Evolutionary conservation across 2,113 vertebrate species (phyloP).

Genomic region (Erythrocercus mccallii): DNA sequence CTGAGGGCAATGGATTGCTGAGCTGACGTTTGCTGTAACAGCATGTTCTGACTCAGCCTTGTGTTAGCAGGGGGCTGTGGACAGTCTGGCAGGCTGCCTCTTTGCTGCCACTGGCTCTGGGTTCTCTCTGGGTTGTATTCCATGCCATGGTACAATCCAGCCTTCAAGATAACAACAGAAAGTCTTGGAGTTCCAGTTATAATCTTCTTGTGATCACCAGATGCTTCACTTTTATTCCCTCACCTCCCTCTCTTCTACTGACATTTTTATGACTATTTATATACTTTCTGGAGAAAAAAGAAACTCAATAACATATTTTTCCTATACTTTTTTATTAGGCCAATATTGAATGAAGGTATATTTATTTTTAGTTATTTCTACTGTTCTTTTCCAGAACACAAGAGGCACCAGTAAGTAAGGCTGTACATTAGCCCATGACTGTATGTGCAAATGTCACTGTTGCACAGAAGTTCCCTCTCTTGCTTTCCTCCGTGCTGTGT

Average conservation of each 20-base stretch:
- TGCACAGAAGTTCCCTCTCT: background rate
- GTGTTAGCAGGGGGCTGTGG: background rate
- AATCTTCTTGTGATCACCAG: background rate
- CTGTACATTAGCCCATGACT: background rate
- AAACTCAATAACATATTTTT: constrained; percentile 14
- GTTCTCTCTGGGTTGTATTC: background rate
- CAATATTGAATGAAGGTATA: constrained; percentile 22
- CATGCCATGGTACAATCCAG: background rate
- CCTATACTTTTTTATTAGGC: constrained; percentile 28
- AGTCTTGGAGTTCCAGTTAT: background rate
- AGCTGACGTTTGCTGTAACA: background rate
- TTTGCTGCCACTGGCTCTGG: background rate
- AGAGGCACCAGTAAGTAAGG: background rate
- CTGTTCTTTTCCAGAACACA: background rate
- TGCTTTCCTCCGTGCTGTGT: background rate
- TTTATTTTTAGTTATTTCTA: constrained; percentile 41
- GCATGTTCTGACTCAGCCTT: background rate
- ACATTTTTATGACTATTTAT: constrained; percentile 17
- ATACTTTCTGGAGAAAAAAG: background rate
- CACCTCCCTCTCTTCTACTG: background rate
- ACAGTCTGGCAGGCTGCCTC: background rate
- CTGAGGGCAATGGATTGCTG: background rate
- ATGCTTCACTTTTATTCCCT: constrained; percentile 22
- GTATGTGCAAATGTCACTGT: background rate
- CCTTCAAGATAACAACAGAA: background rate